Evolutionary conservation across 2,113 vertebrate genomes (phyloP).

Genomic region (Bagarius yarrelli): DNA sequence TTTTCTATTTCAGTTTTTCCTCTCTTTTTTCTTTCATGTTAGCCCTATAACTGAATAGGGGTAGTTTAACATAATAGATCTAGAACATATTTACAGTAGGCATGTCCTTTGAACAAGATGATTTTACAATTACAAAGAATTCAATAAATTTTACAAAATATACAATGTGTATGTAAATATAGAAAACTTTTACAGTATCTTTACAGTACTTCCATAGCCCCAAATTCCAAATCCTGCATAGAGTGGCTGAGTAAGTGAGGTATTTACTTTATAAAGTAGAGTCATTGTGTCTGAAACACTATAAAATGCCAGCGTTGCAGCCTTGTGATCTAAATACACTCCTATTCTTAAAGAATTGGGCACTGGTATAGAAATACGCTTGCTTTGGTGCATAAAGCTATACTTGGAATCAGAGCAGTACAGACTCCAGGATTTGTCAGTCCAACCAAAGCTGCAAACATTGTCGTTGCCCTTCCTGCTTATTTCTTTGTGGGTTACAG

Average conservation of each 20-base stretch:
- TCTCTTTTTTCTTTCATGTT: no score
- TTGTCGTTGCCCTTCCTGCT: slow-evolving; percentile 72
- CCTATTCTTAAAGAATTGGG: slow-evolving; percentile 67
- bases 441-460: slow-evolving; percentile 76
- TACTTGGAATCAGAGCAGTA: slow-evolving; percentile 76
- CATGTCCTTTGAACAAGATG: neutral
- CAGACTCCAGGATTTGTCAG: slow-evolving; percentile 80
- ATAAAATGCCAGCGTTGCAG: slow-evolving; percentile 74
- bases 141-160: neutral
- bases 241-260: slow-evolving; percentile 72
- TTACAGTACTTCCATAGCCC: slow-evolving; percentile 68
- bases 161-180: neutral
- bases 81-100: no score
- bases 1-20: no score
- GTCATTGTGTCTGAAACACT: slow-evolving; percentile 69
- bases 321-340: slow-evolving; percentile 71
- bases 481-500: slow-evolving; percentile 72
- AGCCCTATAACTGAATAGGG: no score
- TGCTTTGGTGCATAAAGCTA: slow-evolving; percentile 77
- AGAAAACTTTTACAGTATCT: slow-evolving; percentile 1
- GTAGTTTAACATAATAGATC: no score
- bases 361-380: slow-evolving; percentile 64
- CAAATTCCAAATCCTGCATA: slow-evolving; percentile 81
- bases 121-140: neutral
- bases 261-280: slow-evolving; percentile 71